Evolutionary conservation across 2,113 vertebrate genomes (phyloP), one percentile per base, ranked within the genome.

Genomic region (Tragelaphus imberbis): DNA sequence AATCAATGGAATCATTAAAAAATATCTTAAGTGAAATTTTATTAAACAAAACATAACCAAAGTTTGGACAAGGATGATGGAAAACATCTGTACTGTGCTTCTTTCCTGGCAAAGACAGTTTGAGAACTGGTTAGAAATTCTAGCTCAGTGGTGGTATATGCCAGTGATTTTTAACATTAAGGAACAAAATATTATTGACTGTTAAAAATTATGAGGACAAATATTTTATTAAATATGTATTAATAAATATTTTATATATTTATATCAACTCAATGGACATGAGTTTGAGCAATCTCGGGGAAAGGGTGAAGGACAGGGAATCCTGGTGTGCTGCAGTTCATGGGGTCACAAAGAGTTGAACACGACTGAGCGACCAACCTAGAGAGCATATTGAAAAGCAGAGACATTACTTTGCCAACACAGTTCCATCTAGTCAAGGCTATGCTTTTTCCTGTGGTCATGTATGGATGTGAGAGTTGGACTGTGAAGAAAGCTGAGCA

Each of bases 121-220:
- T 63, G 88, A 86, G 85, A 75, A 47, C 49, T 23, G 55, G 4
- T 63, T 49, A 95, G 86, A 88, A 84, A 75, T 84, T 53, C 12
- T 36, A 71, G 51, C 33, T 81, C 28, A 88, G 28, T 36, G 21
- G 80, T n/a, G 80, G 19, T 36, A 58, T 71, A 65, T 40, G 23
- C 5, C 86, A 79, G 49, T 68, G 27, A 49, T 91, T 90, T 97
- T 97, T 89, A 49, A 95, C 95, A 86, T 92, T 87, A 91, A 87
- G 49, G 75, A 88, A 84, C 36, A 94, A 96, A 92, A 51, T 65
- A 71, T 81, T 15, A 91, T 81, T 81, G 36, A 88, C 59, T 95
- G 12, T 84, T 36, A 15, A 15, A 84, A 56, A 84, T 40, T 84
- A 40, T 56, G 53, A 56, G 30, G 7, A 44, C 30, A 93, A 8